Evolutionary conservation across 2,113 vertebrate genomes (phyloP), one percentile per base, ranked within the genome.

Genomic region (Choloepus hoffmanni): DNA sequence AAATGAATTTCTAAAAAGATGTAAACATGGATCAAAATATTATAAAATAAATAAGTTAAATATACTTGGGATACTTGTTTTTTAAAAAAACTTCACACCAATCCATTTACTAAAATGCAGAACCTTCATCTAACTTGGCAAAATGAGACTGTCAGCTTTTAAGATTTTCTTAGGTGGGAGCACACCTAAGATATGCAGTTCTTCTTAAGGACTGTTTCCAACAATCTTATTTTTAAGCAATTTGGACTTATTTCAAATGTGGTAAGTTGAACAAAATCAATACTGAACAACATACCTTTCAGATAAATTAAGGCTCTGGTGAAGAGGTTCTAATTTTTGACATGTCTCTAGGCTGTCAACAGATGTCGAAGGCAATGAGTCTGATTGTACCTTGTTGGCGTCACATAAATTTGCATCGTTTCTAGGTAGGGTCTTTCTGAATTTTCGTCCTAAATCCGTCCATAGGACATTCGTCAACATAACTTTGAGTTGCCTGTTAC

Each of bases 251-350:
- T 97, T 98, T 97, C 97, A 98, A 89, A 93, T 53, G 90, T 58
- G 81, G 92, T 85, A 97, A 97, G 95, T 92, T 92, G 81, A 92
- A 84, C 85, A 98, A 98, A 97, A 97, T 95, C 92, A 98, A 97
- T 87, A 98, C 89, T 96, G 74, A 96, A 97, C 87, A 97, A 98
- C 98, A 96, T 99, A 99, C 98, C 98, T 99, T 98, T 98, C 95
- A 97, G 98, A 98, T 67, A 98, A 97, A 97, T 98, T 97, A 98
- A 98, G 95, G 96, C 97, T 98, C 97, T 98, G 98, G 92, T 97
- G 97, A 98, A 97, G 96, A 98, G 94, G 97, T 96, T 98, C 97
- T 98, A 98, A 95, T 94, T 97, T 98, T 67, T 98, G 97, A 98
- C 97, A 98, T 96, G 98, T 97, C 97, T 98, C 98, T 97, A 98